phyloP scores from a whole-genome alignment of 1,140 invertebrate genomes.

The Chionoecetes opilio region DNA sequence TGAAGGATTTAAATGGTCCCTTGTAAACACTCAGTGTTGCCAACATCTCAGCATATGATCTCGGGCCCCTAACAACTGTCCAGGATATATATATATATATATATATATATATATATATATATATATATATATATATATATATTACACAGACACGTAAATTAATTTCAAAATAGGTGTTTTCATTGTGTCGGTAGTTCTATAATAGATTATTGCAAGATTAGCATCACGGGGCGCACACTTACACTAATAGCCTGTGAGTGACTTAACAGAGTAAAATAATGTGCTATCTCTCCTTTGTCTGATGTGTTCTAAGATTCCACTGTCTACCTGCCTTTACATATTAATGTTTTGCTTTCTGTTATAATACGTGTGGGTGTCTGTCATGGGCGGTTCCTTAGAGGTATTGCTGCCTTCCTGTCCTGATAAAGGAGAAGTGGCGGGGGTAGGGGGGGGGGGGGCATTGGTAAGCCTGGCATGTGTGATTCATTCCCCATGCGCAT shows the following conservation, averaged over 20 bases:
- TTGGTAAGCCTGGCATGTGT: not conserved
- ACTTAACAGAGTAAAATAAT: not conserved
- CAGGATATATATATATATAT: slow-evolving; percentile 38
- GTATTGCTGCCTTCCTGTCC: not conserved
- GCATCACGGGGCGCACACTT: not conserved
- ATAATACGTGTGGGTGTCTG: not conserved
- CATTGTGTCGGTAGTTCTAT: not conserved
- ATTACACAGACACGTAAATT: slow-evolving; percentile 3
- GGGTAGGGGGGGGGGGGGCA: not conserved
- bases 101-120: slow-evolving; percentile 65
- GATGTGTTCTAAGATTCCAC: not conserved
- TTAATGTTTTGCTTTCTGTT: not conserved
- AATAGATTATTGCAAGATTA: not conserved
- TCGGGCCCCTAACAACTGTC: too few relatives aligned
- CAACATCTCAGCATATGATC: not conserved
- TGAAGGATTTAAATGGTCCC: not conserved
- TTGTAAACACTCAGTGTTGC: not conserved
- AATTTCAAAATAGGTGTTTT: not conserved
- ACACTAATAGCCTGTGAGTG: not conserved
- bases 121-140: slow-evolving; percentile 62
- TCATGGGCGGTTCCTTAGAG: not conserved
- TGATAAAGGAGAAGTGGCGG: not conserved
- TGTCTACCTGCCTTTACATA: not conserved
- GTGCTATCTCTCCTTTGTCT: not conserved
- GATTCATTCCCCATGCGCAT: not conserved